Conservation (phyloP, 2,113 vertebrate species). For the Lathamus discolor region DNA sequence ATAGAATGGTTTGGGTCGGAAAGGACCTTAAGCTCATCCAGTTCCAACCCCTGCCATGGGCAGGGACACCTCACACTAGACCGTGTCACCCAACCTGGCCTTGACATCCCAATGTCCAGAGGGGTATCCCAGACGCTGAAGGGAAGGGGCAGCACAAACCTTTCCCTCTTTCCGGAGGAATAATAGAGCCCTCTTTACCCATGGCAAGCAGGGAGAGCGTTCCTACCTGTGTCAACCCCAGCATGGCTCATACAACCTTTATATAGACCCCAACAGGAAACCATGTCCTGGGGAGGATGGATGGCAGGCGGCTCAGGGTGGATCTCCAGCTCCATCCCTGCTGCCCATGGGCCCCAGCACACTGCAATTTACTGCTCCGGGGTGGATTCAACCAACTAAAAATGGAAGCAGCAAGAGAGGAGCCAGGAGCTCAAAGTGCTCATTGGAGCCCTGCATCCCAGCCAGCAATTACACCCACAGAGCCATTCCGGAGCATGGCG, state of each 20-base stretch:
- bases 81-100: neutral
- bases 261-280: neutral
- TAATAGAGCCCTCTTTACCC: neutral
- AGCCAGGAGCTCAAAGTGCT: neutral
- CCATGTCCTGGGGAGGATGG: neutral
- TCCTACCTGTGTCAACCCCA: constrained; percentile 18
- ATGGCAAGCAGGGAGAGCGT: neutral
- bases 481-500: neutral
- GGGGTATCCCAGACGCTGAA: neutral
- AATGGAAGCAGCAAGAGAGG: constrained; percentile 30
- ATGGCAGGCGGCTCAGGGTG: neutral
- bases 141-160: neutral
- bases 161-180: neutral
- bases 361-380: constrained; percentile 18
- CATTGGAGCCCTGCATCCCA: neutral
- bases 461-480: constrained; percentile 54
- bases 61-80: neutral
- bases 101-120: neutral
- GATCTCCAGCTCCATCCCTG: neutral
- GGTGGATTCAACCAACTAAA: constrained; percentile 25
- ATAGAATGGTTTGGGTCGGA: neutral
- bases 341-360: neutral
- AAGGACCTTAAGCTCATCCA: neutral
- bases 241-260: neutral
- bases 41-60: neutral